Evolutionary conservation across 1,140 invertebrate genomes (phyloP).

Genomic region (Ostrea denselamellosa): DNA sequence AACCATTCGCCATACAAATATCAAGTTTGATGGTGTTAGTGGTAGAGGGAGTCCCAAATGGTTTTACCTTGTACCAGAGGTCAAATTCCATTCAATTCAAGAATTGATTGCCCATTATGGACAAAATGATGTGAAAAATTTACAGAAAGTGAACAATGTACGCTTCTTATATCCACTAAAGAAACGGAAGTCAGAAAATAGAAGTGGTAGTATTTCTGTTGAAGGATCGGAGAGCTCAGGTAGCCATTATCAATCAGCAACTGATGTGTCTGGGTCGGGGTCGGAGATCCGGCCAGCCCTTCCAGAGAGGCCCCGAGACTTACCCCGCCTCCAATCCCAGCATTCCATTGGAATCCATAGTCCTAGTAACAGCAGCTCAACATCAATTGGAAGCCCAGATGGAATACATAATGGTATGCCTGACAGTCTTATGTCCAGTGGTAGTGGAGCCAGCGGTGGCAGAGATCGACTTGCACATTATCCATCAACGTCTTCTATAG

Average conservation of each 20-base stretch:
- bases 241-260: not conserved
- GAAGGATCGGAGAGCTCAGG: not conserved
- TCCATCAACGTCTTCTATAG: not conserved
- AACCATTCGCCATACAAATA: conserved; percentile 54
- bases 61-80: conserved; percentile 54
- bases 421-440: conserved; percentile 41
- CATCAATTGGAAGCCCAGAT: conserved; percentile 22
- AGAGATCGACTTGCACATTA: not conserved
- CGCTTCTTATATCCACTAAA: conserved; percentile 48
- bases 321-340: conserved; percentile 32
- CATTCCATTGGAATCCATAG: not conserved
- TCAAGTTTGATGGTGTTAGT: conserved; percentile 45
- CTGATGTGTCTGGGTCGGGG: not conserved
- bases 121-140: conserved; percentile 56
- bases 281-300: conserved; percentile 42
- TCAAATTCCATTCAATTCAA: conserved; percentile 48
- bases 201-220: not conserved
- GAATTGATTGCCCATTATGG: conserved; percentile 49
- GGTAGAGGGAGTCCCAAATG: not conserved
- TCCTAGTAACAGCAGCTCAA: not conserved
- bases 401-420: conserved; percentile 25
- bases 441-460: not conserved
- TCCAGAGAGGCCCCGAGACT: conserved; percentile 33
- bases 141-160: conserved; percentile 55
- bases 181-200: not conserved